Evolutionary conservation across 2,797 vertebrate genomes (phyloP), one percentile per base, ranked within the genome.

Genomic region (Eupleurogrammus muticus): DNA sequence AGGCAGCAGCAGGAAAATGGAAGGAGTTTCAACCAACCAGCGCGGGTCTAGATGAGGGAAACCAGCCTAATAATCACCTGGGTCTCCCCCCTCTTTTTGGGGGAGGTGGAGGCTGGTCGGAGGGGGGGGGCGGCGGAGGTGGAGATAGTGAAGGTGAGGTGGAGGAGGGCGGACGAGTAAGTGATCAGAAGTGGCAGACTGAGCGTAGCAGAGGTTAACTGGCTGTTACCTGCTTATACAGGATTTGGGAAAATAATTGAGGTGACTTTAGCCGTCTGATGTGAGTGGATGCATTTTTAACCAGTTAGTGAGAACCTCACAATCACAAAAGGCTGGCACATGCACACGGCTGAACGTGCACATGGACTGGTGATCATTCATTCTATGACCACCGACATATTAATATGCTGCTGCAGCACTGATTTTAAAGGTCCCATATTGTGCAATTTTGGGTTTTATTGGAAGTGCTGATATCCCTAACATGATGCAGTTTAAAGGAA

Each of bases 1-100:
- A 94, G 91, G 81, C 79, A 77, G 90, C 90, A 64, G 64, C 51
- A 56, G 62, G 81, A 78, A 64, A 69, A 64, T 61, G 70, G 74
- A 74, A 50, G 60, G 71, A 71, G 75, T 36, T 62, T 53, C 50
- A 76, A 42, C 55, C 63, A 75, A 78, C 12, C 49, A 71, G 73
- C 46, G 52, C 17, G 36, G 58, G 60, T 79, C 76, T 75, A 60
- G 66, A 73, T 10, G 3, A 77, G 76, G 71, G 47, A 78, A 78
- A 77, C 56, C 57, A 80, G 73, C 44, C 76, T 75, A 55, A 88
- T 79, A 81, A 89, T 88, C 79, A 88, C 73, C 62, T 75, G 66
- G 78, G 66, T 69, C 68, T 68, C 70, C 51, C 73, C 67, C 53
- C 49, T 69, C 56, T 62, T 19, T 62, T 19, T 50, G 60, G 35